Conservation (phyloP, 1,140 invertebrate genomes). For the Araneus ventricosus region DNA sequence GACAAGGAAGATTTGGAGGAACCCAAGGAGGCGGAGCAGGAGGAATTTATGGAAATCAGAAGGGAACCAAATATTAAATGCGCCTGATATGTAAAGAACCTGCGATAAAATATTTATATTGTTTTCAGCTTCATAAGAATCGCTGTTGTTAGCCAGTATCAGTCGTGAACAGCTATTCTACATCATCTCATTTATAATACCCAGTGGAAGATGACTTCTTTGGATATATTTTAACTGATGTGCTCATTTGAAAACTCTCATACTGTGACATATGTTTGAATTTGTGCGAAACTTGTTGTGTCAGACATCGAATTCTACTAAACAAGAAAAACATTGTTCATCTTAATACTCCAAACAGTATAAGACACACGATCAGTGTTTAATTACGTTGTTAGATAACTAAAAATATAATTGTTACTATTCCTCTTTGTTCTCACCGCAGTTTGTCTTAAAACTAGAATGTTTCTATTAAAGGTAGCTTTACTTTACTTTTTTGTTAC, state of each 20-base stretch:
- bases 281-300: too few relatives aligned
- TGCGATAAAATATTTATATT: neutral
- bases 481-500: too few relatives aligned
- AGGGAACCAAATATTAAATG: conserved; percentile 17
- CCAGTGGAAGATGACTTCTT: neutral
- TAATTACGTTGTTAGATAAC: too few relatives aligned
- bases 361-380: too few relatives aligned
- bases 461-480: too few relatives aligned
- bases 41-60: conserved; percentile 1
- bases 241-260: neutral
- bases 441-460: too few relatives aligned
- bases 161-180: neutral
- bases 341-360: too few relatives aligned
- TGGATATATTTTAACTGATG: neutral
- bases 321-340: too few relatives aligned
- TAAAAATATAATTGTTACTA: too few relatives aligned
- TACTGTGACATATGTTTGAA: neutral
- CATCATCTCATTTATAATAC: neutral
- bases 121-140: conserved; percentile 15
- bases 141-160: conserved; percentile 9
- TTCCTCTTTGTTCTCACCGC: too few relatives aligned
- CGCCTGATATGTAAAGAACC: neutral
- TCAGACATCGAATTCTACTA: too few relatives aligned
- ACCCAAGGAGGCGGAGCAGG: neutral
- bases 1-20: neutral